Evolutionary conservation across 2,113 vertebrate genomes (phyloP).

Genomic region (Dryoscopus gambensis): DNA sequence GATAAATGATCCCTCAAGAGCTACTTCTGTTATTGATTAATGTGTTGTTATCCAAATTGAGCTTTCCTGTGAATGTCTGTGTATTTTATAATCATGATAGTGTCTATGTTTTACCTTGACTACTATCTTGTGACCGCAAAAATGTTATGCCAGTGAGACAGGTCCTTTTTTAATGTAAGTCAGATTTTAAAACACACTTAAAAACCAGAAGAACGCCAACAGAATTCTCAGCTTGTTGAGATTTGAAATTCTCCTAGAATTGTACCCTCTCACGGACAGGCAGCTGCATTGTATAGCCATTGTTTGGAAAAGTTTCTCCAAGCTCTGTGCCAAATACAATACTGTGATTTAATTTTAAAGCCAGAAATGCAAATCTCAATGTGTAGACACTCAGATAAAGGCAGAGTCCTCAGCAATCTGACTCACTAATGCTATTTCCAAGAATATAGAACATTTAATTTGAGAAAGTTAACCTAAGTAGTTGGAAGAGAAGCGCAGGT

Average conservation of each 20-base stretch:
- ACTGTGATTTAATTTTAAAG: neutral
- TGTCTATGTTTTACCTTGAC: neutral
- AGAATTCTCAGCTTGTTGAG: neutral
- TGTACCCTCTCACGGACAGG: neutral
- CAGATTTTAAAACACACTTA: neutral
- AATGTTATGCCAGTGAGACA: neutral
- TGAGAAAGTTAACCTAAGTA: neutral
- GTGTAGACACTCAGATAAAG: neutral
- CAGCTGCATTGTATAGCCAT: neutral
- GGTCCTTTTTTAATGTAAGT: neutral
- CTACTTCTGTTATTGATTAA: neutral
- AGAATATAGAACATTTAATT: neutral
- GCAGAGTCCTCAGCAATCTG: neutral
- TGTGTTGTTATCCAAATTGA: neutral
- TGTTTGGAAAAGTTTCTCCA: neutral
- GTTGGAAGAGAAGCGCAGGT: neutral
- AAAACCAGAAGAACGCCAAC: neutral
- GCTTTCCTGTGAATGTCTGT: neutral
- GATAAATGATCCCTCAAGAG: neutral
- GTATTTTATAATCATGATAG: neutral
- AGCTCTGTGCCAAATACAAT: neutral
- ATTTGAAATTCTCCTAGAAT: neutral
- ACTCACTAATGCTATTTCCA: neutral
- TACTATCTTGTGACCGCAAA: neutral
- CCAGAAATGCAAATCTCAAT: neutral